Base-by-base conservation (phyloP, 2,888 invertebrate species). In the Ctena decussata region DNA sequence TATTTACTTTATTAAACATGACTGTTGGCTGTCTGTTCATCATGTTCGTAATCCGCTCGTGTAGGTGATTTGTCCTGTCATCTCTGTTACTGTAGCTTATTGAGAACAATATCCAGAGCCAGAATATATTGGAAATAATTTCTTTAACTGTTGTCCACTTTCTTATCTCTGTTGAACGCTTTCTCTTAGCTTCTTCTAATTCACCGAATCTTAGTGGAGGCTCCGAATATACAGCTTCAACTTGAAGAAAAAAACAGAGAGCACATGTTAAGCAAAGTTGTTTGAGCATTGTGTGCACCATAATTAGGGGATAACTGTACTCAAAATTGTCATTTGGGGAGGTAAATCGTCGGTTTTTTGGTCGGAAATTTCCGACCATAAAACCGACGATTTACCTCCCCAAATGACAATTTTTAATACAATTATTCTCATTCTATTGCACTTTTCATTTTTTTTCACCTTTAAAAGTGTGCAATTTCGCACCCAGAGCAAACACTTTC, bases 71-170 rank as follows among this genome's bases (percentile, higher is more conserved):
- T 49, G 90, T 82, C 11, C 85, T 74, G 39, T 83, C 74, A 75
- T 92, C 91, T 41, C 91, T 77, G 80, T 91, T 91, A 37, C 89
- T 89, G 76, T 89, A 91, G 30, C 91, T 89, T 60, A 92, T 81
- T 11, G 85, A 84, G 78, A 89, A 89, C 30, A 91, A 78, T 24
- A 91, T 82, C 84, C 89, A 90, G 69, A 93, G 82, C 76, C 89
- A 91, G 46, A 91, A 41, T 30, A 84, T 12, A 0, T 85, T 88
- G 12, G 85, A 39, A 21, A 86, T 8, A 2, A 85, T 49, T 71
- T 88, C 81, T 41, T 74, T 80, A 0, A 88, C 44, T 1, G 84
- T 75, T 11, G 44, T 74, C 41, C 76, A 77, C 84, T 80, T 79
- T 37, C 82, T 79, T 0, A 83, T 27, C 41, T 88, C 88, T 24